Evolutionary conservation across 2,888 invertebrate species (phyloP).

Genomic region (Leptothorax acervorum): DNA sequence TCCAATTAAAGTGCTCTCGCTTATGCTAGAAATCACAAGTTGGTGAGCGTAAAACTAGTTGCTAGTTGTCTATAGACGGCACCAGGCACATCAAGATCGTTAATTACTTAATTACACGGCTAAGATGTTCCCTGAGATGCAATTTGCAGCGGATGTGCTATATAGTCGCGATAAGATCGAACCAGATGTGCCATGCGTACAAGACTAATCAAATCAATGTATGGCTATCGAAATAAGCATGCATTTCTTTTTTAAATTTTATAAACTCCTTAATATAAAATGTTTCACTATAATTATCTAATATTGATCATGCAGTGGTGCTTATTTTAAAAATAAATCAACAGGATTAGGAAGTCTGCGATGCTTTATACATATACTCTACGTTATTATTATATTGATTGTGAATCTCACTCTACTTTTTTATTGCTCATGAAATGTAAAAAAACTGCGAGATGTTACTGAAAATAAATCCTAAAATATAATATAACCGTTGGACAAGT

Average conservation of each 20-base stretch:
- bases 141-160: slow-evolving; percentile 59
- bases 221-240: background rate
- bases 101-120: slow-evolving; percentile 75
- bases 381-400: background rate
- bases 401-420: background rate
- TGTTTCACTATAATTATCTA: background rate
- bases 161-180: slow-evolving; percentile 5
- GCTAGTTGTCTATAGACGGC: slow-evolving; percentile 62
- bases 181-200: background rate
- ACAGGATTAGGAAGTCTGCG: background rate
- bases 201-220: background rate
- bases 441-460: background rate
- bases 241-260: background rate
- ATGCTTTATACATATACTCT: background rate
- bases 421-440: background rate
- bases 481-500: background rate
- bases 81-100: slow-evolving; percentile 67
- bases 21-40: slow-evolving; percentile 72
- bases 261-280: background rate
- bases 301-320: background rate
- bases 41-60: slow-evolving; percentile 73
- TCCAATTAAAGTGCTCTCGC: slow-evolving; percentile 72
- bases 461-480: background rate
- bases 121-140: slow-evolving; percentile 57
- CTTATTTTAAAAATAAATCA: background rate